phyloP scores from a whole-genome alignment of 2,797 vertebrate species.

The Trematomus bernacchii region DNA sequence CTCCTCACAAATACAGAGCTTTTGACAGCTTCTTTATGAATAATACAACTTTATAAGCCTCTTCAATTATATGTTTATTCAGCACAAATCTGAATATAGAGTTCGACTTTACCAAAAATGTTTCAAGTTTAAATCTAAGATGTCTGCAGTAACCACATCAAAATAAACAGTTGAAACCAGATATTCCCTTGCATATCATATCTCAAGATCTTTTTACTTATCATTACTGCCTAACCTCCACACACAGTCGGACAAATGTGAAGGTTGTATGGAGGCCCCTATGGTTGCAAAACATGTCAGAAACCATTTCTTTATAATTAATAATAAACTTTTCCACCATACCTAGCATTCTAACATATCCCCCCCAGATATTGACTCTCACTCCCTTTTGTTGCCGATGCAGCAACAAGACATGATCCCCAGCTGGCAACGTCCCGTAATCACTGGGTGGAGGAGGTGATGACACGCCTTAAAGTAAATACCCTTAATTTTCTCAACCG shows the following conservation, averaged over 20 bases:
- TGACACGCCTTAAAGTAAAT: too few species aligned
- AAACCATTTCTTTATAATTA: conserved; percentile 1
- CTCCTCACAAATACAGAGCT: neutral
- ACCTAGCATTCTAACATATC: neutral
- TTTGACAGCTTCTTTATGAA: neutral
- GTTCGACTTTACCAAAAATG: too few species aligned
- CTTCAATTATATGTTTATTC: neutral
- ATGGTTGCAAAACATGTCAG: neutral
- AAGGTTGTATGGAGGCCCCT: neutral
- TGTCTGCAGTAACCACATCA: neutral
- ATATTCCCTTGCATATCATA: neutral
- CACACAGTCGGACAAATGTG: neutral
- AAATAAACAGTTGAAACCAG: neutral
- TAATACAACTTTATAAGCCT: neutral
- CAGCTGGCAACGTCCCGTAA: neutral
- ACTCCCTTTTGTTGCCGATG: neutral
- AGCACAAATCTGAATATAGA: neutral
- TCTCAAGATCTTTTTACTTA: neutral
- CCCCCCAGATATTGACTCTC: neutral
- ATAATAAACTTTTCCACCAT: neutral
- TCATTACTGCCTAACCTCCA: neutral
- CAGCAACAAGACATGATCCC: neutral
- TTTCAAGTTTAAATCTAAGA: neutral
- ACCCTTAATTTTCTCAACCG: too few species aligned
- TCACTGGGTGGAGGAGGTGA: too few species aligned